Evolutionary conservation across 2,113 vertebrate species (phyloP).

Genomic region (Lasiurus cinereus): DNA sequence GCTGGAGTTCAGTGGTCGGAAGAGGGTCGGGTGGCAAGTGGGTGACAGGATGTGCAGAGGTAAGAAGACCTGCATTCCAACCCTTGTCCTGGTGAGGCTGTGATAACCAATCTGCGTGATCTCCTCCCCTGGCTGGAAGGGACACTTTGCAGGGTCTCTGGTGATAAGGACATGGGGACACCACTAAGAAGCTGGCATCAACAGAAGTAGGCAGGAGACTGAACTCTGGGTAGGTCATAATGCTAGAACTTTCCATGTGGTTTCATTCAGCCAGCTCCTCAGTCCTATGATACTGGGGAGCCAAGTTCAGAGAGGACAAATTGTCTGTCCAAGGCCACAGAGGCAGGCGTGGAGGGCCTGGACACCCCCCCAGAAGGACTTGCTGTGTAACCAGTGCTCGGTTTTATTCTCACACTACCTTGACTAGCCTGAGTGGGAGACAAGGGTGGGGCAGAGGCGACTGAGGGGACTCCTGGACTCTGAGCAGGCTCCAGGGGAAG

Average conservation of each 20-base stretch:
- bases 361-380: background rate
- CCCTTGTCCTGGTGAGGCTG: background rate
- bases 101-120: accelerated
- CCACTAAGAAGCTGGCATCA: background rate
- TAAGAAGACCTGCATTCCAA: background rate
- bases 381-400: background rate
- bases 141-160: background rate
- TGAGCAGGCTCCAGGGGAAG: background rate
- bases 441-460: too few species aligned
- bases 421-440: background rate
- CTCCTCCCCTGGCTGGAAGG: background rate
- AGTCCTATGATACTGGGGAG: background rate
- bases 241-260: background rate
- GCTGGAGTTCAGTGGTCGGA: too few species aligned
- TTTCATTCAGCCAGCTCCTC: background rate
- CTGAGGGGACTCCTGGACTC: too few species aligned
- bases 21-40: accelerated
- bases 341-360: background rate
- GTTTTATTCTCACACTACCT: background rate
- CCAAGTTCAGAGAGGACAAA: background rate
- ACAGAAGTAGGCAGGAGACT: background rate
- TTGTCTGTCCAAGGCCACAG: background rate
- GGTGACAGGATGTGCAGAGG: background rate
- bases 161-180: background rate
- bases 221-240: background rate